These are phyloP conservation scores for Hippocampus abdominalis DNA, from an alignment of 2,113 vertebrate genomes.

Conservation along the genomic window DNA sequence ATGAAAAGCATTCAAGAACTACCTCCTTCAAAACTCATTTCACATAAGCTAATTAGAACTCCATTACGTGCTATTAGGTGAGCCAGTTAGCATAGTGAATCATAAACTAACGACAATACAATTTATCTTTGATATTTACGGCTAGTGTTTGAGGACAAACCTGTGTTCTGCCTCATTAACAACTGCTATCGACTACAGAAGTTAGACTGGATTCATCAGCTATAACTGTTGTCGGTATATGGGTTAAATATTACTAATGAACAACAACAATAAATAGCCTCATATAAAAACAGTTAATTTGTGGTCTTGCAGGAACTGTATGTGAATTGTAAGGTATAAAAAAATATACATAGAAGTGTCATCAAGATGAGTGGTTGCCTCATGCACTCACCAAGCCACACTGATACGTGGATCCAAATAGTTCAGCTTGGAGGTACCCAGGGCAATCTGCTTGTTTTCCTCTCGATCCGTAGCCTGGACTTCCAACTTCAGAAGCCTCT, in stretches of 20 bases:
- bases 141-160: too few species aligned
- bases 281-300: not conserved
- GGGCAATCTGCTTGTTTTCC: constrained; percentile 74
- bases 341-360: not conserved
- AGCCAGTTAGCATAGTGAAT: not conserved
- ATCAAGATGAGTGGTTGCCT: not conserved
- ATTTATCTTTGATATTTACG: not conserved
- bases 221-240: not conserved
- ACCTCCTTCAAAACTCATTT: not conserved
- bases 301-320: not conserved
- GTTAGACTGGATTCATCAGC: not conserved
- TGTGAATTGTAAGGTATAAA: not conserved
- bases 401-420: constrained; percentile 70
- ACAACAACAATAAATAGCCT: not conserved
- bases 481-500: constrained; percentile 72
- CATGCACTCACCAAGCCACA: constrained; percentile 53
- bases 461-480: constrained; percentile 69
- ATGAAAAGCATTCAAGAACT: not conserved
- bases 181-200: not conserved
- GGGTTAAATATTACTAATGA: too few species aligned
- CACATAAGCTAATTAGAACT: not conserved
- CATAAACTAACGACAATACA: not conserved
- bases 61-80: too few species aligned
- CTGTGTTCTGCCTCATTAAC: not conserved
- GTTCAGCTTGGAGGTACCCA: constrained; percentile 73